Percentiles rank a stretch among this genome's conserved stretches.
These are phyloP conservation scores for Acyrthosiphon pisum DNA, from an alignment of 1,140 invertebrate species.

Conservation along the genomic window DNA sequence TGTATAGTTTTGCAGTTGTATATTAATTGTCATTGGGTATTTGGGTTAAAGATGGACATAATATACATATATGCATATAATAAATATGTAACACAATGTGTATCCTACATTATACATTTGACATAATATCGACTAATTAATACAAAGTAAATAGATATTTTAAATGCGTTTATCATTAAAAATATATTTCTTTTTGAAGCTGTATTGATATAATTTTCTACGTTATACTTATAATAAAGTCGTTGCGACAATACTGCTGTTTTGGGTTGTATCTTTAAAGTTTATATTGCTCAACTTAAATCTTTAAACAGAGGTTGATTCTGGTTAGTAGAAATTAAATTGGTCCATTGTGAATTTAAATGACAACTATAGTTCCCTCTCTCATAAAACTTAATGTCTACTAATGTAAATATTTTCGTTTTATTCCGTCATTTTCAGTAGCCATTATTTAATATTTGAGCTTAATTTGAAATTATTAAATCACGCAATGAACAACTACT, in stretches of 20 bases:
- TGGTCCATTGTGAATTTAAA: not conserved
- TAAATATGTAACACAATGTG: too few relatives aligned
- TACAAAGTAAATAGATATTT: not conserved
- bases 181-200: not conserved
- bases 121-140: not conserved
- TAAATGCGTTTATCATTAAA: not conserved
- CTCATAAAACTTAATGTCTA: not conserved
- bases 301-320: not conserved
- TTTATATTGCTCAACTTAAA: not conserved
- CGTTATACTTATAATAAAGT: not conserved
- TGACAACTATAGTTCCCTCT: not conserved
- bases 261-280: not conserved
- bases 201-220: not conserved
- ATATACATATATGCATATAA: not conserved
- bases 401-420: not conserved
- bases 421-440: not conserved
- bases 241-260: not conserved
- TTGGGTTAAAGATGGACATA: too few relatives aligned
- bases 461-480: constrained; percentile 19
- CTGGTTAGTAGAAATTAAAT: not conserved
- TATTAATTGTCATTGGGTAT: not conserved
- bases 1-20: not conserved
- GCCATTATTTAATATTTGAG: not conserved
- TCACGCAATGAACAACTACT: not conserved
- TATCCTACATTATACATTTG: too few relatives aligned